A percentile compares a stretch with the other conserved stretches of the same genome.
These are phyloP conservation scores for Pogonomyrmex barbatus DNA, from an alignment of 1,140 invertebrate genomes.

Conservation along the genomic window DNA sequence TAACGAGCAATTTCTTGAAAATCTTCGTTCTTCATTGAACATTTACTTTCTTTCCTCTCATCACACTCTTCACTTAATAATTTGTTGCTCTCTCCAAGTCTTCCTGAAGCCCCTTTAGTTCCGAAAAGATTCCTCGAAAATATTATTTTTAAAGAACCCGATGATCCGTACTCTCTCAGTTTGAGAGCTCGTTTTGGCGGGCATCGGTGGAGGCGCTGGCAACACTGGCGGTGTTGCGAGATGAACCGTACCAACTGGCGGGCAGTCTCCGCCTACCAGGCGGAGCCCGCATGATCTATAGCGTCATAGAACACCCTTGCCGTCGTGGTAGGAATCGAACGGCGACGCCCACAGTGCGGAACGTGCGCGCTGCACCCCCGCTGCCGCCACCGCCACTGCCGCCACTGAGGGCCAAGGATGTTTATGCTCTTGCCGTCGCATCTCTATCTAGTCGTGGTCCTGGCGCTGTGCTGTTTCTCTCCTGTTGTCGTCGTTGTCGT, in stretches of 20 bases:
- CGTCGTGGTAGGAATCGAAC: conserved; percentile 73
- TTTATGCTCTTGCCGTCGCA: conserved; percentile 83
- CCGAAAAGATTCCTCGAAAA: neutral
- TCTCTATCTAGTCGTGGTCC: conserved; percentile 84
- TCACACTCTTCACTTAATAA: neutral
- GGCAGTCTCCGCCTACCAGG: conserved; percentile 75
- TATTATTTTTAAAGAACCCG: conserved; percentile 28
- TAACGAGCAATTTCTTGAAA: neutral
- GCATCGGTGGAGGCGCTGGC: conserved; percentile 71
- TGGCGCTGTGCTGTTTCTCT: conserved; percentile 72
- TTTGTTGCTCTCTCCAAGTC: neutral
- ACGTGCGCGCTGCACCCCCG: conserved; percentile 77
- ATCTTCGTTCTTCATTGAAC: neutral
- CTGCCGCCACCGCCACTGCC: conserved; percentile 39
- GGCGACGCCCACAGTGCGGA: conserved; percentile 78
- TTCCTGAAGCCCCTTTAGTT: neutral
- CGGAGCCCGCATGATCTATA: conserved; percentile 85
- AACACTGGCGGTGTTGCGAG: conserved; percentile 59
- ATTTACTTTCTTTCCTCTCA: neutral
- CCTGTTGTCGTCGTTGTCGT: conserved; percentile 59
- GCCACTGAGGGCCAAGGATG: conserved; percentile 72
- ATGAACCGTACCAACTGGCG: conserved; percentile 72
- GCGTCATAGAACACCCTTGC: conserved; percentile 85
- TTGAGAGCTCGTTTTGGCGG: conserved; percentile 70
- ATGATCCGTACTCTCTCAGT: conserved; percentile 14